Evolutionary conservation across 2,113 vertebrate species (phyloP), one percentile per base, ranked within the genome.

Genomic region (Pycnonotus jocosus): DNA sequence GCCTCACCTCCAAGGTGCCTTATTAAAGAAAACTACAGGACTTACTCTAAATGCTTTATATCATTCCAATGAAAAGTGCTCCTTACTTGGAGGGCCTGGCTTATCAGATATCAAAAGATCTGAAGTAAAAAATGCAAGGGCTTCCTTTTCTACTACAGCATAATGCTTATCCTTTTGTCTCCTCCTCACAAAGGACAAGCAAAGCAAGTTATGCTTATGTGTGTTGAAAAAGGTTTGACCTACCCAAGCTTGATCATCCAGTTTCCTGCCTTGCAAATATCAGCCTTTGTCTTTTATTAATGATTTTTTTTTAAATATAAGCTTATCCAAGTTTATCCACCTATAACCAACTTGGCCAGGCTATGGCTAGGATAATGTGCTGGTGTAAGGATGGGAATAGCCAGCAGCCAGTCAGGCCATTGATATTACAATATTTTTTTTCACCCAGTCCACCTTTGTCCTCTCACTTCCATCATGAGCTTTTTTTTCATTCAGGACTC

Each of bases 181-280:
- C 10, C 38, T 45, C 27, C 53, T 82, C 65, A 56, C 74, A 72
- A 72, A 89, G 31, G 84, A 95, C 81, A 81, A 91, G 95, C 84
- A 92, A 87, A 94, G 93, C 95, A 78, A 95, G 93, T 95, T 92
- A 71, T 91, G 87, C 92, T 84, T 74, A 42, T 86, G 48, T 88
- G 33, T 53, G 37, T 74, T 91, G 87, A 65, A 71, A 92, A 95
- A 40, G 51, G 19, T 12, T 71, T 91, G 70, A 74, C 30, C 70
- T 70, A 90, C 88, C 88, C 56, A 62, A 90, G 71, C 84, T 51
- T 91, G 95, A 76, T 95, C 76, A 71, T 81, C 90, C 81, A 56
- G 87, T 94, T 96, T 61, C 60, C 60, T 81, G 28, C 40, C 77
- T 93, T 91, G 81, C 70, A 94, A 85, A 87, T 82, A 81, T 64